Evolutionary conservation across 2,888 invertebrate genomes (phyloP).

Genomic region (Lepeophtheirus nordmannii): DNA sequence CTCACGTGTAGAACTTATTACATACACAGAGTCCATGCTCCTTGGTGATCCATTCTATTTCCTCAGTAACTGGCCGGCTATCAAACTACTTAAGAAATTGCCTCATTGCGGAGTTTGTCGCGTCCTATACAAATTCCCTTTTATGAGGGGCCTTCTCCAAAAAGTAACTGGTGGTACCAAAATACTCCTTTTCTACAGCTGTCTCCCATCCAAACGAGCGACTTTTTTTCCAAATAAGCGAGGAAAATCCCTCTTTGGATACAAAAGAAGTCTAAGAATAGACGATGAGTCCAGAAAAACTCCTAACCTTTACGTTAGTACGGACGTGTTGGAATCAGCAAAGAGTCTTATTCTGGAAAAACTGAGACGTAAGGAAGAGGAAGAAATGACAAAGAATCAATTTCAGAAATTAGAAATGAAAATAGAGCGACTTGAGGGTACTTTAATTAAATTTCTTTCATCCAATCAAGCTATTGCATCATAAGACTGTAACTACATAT

Average conservation of each 20-base stretch:
- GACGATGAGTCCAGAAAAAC: slow-evolving; percentile 4
- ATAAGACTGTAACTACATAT: not conserved
- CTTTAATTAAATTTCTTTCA: not conserved
- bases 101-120: slow-evolving; percentile 15
- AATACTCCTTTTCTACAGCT: slow-evolving; percentile 18
- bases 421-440: not conserved
- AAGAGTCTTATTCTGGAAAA: slow-evolving; percentile 15
- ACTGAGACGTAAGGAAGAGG: not conserved
- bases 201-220: slow-evolving; percentile 19
- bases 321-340: slow-evolving; percentile 19
- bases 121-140: slow-evolving; percentile 2
- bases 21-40: slow-evolving; percentile 55
- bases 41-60: slow-evolving; percentile 42
- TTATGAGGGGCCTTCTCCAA: slow-evolving; percentile 7
- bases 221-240: slow-evolving; percentile 15
- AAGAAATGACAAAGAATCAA: not conserved
- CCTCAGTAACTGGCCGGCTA: slow-evolving; percentile 21
- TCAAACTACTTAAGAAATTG: slow-evolving; percentile 10
- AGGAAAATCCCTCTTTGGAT: not conserved
- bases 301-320: slow-evolving; percentile 7
- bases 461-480: not conserved
- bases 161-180: slow-evolving; percentile 16
- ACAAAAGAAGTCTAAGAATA: slow-evolving; percentile 11
- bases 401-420: slow-evolving; percentile 9
- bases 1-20: slow-evolving; percentile 51